A percentile compares a stretch with the other conserved stretches of the same genome.
phyloP scores from a whole-genome alignment of 1,140 invertebrate genomes.

The Apolygus lucorum region DNA sequence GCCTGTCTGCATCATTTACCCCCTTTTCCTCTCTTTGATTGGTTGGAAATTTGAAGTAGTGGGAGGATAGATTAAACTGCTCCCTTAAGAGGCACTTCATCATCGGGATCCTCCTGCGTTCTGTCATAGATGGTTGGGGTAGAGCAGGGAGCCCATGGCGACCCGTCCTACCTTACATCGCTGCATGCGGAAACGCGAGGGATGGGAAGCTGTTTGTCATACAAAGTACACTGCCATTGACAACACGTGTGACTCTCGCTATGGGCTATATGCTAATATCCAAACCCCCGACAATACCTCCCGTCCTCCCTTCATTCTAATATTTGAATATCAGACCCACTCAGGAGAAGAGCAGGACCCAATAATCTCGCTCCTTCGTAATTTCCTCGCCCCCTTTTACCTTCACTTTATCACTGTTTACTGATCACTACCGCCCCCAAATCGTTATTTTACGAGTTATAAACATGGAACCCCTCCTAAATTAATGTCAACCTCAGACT shows the following conservation, averaged over 20 bases:
- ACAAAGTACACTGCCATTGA: slow-evolving; percentile 13
- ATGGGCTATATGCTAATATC: slow-evolving; percentile 12
- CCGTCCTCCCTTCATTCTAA: not conserved
- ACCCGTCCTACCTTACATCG: not conserved
- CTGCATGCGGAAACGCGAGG: too few relatives aligned
- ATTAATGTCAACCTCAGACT: too few relatives aligned
- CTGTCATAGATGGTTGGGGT: too few relatives aligned
- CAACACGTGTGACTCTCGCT: slow-evolving; percentile 12
- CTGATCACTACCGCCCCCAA: not conserved
- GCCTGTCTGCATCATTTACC: too few relatives aligned
- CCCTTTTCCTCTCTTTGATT: too few relatives aligned
- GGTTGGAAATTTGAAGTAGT: too few relatives aligned
- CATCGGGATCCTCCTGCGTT: not conserved
- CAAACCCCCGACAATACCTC: slow-evolving; percentile 2
- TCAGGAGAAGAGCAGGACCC: not conserved
- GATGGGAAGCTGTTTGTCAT: slow-evolving; percentile 11
- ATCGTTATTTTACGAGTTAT: too few relatives aligned
- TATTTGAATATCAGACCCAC: not conserved
- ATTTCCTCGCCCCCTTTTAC: slow-evolving; percentile 1
- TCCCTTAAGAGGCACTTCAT: not conserved
- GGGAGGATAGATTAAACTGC: too few relatives aligned
- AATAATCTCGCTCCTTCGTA: not conserved
- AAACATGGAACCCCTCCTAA: too few relatives aligned
- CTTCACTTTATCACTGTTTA: not conserved
- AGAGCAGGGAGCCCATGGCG: too few relatives aligned